Evolutionary conservation across 2,888 invertebrate species (phyloP).

Genomic region (Drosophila nr. perissopoda): DNA sequence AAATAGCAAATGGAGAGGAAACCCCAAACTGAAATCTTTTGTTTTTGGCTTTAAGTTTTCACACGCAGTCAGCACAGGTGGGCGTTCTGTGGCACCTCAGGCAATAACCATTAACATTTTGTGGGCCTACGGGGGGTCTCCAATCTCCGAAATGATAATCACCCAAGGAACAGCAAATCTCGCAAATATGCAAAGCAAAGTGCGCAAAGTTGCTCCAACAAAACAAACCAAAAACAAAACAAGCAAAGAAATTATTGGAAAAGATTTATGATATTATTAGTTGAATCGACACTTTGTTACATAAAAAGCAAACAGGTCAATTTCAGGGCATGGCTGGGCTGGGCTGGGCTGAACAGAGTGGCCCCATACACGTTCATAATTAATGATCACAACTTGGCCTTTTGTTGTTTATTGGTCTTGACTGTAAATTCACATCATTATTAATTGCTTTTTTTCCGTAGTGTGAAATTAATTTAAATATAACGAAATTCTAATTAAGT

Average conservation of each 20-base stretch:
- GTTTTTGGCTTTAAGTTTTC: conserved; percentile 54
- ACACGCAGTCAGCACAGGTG: conserved; percentile 64
- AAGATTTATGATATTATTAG: conserved; percentile 75
- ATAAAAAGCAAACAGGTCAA: conserved; percentile 66
- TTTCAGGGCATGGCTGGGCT: conserved; percentile 37
- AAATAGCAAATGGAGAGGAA: conserved; percentile 20
- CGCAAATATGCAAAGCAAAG: conserved; percentile 60
- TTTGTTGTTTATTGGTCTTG: conserved; percentile 59
- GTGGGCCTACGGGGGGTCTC: conserved; percentile 38
- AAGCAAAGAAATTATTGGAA: conserved; percentile 56
- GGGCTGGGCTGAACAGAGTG: conserved; percentile 16
- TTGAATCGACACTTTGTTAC: conserved; percentile 68
- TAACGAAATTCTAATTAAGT: conserved; percentile 36
- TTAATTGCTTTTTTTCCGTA: conserved; percentile 18
- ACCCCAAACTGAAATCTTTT: conserved; percentile 33
- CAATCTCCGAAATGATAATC: conserved; percentile 65
- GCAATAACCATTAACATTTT: conserved; percentile 52
- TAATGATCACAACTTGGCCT: conserved; percentile 57
- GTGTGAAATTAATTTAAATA: conserved; percentile 13
- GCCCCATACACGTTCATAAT: conserved; percentile 51
- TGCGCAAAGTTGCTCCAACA: conserved; percentile 65
- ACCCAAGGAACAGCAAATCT: conserved; percentile 45
- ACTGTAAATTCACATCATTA: conserved; percentile 33
- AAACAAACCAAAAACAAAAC: conserved; percentile 9
- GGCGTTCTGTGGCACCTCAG: conserved; percentile 53